Evolutionary conservation across 2,113 vertebrate species (phyloP).

Genomic region (Sylvicapra grimmia): DNA sequence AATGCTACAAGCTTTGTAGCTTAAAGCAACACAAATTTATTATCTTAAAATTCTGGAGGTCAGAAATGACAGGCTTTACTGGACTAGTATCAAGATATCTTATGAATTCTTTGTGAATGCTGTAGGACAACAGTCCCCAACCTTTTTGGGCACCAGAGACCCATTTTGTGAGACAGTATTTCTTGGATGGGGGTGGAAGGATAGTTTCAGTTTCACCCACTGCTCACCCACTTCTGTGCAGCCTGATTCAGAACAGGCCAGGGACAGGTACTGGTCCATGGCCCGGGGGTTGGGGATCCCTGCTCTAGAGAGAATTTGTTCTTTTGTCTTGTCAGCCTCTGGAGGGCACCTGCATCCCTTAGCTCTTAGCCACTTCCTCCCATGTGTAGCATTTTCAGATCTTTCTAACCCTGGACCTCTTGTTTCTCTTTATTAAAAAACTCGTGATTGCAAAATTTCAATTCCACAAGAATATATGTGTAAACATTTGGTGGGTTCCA

Average conservation of each 20-base stretch:
- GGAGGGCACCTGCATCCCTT: neutral
- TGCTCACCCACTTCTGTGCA: accelerated
- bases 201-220: neutral
- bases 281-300: neutral
- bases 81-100: neutral
- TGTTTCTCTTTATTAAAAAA: neutral
- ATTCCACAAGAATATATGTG: neutral
- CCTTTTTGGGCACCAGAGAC: neutral
- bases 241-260: neutral
- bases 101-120: neutral
- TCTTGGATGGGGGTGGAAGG: neutral
- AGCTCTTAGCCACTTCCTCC: neutral
- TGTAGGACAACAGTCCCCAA: neutral
- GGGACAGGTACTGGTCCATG: neutral
- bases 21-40: neutral
- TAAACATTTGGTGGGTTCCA: neutral
- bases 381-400: neutral
- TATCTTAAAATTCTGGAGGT: neutral
- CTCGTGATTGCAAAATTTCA: neutral
- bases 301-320: neutral
- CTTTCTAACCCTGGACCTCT: neutral
- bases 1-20: neutral
- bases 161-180: neutral
- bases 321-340: neutral
- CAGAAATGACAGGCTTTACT: neutral